Evolutionary conservation across 2,888 invertebrate genomes (phyloP).

Genomic region (Acanthosepion pharaonis): DNA sequence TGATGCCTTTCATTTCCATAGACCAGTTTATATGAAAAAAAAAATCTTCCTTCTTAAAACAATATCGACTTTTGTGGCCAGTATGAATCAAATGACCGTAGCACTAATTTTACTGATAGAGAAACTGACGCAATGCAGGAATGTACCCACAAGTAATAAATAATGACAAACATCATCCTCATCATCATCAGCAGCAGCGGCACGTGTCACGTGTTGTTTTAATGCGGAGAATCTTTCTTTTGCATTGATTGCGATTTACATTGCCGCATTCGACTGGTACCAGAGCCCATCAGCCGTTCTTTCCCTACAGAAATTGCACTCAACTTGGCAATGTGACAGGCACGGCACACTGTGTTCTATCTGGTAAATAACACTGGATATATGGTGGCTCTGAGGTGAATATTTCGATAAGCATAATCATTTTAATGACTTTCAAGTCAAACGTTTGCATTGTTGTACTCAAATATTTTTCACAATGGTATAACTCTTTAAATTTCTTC

Average conservation of each 20-base stretch:
- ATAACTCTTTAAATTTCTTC: no score
- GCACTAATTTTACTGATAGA: background rate
- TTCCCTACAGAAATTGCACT: background rate
- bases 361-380: background rate
- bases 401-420: no score
- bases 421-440: no score
- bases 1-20: no score
- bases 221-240: background rate
- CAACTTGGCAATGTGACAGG: background rate
- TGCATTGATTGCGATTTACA: background rate
- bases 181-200: background rate
- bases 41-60: no score
- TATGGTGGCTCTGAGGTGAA: background rate
- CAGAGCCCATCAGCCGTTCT: background rate
- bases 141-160: background rate
- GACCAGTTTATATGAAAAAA: no score
- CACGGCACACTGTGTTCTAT: background rate
- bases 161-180: background rate
- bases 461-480: no score
- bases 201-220: conserved; percentile 2
- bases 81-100: background rate
- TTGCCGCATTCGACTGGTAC: background rate
- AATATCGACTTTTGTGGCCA: background rate
- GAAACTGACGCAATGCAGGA: background rate
- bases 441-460: no score